phyloP scores from a whole-genome alignment of 2,888 invertebrate species.

The Elgonia sp. region DNA sequence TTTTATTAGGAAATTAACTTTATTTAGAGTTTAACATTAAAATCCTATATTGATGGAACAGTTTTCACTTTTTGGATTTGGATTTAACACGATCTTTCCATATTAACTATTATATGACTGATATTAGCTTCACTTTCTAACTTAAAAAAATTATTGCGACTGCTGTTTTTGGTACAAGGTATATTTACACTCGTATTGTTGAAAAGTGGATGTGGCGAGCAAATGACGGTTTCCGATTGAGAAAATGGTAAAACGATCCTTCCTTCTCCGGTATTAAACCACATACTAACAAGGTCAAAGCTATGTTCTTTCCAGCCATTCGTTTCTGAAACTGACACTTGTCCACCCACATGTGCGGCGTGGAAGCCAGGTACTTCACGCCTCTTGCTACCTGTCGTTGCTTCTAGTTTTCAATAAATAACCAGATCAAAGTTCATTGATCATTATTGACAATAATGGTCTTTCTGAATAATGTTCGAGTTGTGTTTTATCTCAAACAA shows the following conservation, averaged over 20 bases:
- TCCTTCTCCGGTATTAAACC: conserved; percentile 10
- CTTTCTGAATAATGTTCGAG: conserved; percentile 25
- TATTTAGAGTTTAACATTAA: too few species aligned
- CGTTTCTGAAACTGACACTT: conserved; percentile 71
- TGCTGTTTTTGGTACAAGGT: background rate
- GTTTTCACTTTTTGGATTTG: too few species aligned
- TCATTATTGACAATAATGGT: conserved; percentile 49
- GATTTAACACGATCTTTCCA: too few species aligned
- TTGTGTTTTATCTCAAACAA: conserved; percentile 5
- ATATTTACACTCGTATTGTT: too few species aligned
- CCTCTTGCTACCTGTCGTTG: conserved; percentile 72
- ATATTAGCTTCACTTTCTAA: too few species aligned
- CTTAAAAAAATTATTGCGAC: too few species aligned
- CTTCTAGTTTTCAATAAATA: conserved; percentile 67
- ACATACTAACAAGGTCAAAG: conserved; percentile 47
- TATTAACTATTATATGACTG: too few species aligned
- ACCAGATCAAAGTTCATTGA: conserved; percentile 53
- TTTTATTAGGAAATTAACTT: too few species aligned
- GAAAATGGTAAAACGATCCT: conserved; percentile 17
- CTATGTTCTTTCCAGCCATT: conserved; percentile 54
- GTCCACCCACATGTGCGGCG: conserved; percentile 70
- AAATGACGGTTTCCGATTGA: background rate
- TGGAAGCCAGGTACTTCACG: conserved; percentile 60
- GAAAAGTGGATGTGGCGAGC: too few species aligned
- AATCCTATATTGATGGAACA: too few species aligned